Conservation (phyloP, 2,888 invertebrate genomes). For the Stictocephala bisonia region DNA sequence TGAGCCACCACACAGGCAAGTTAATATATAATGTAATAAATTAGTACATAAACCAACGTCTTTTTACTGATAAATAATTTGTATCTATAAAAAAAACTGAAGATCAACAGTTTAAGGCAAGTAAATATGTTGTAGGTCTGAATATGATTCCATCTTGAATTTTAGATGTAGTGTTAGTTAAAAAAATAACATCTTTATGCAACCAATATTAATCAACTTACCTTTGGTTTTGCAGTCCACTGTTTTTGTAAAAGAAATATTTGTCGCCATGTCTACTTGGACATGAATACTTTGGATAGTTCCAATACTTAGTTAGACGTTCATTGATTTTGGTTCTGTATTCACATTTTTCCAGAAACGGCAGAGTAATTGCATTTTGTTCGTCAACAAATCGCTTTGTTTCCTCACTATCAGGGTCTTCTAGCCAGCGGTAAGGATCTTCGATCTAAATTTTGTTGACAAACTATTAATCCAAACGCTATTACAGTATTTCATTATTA, state of each 20-base stretch:
- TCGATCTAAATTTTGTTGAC: constrained; percentile 76
- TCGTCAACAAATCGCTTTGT: constrained; percentile 90
- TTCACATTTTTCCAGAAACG: constrained; percentile 83
- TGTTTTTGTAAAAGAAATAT: constrained; percentile 94
- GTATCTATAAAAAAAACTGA: too few species aligned
- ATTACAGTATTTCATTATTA: too few species aligned
- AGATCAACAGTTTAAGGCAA: too few species aligned
- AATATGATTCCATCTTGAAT: background rate
- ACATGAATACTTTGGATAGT: constrained; percentile 95
- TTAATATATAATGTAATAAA: too few species aligned
- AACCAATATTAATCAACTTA: constrained; percentile 64
- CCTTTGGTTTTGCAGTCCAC: constrained; percentile 97
- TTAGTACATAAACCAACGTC: too few species aligned
- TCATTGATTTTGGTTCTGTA: constrained; percentile 78
- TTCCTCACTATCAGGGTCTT: constrained; percentile 93
- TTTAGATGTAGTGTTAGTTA: background rate
- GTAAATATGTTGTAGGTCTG: too few species aligned
- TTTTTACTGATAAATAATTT: too few species aligned
- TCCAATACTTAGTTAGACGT: constrained; percentile 90
- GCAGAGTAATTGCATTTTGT: constrained; percentile 89
- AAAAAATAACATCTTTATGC: background rate
- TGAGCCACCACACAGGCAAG: too few species aligned
- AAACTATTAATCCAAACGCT: background rate
- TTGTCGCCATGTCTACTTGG: constrained; percentile 84
- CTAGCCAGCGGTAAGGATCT: constrained; percentile 97